Percentiles rank a stretch among this genome's conserved stretches.
Evolutionary conservation across 2,113 vertebrate species (phyloP).

Genomic region (Puntigrus tetrazona): DNA sequence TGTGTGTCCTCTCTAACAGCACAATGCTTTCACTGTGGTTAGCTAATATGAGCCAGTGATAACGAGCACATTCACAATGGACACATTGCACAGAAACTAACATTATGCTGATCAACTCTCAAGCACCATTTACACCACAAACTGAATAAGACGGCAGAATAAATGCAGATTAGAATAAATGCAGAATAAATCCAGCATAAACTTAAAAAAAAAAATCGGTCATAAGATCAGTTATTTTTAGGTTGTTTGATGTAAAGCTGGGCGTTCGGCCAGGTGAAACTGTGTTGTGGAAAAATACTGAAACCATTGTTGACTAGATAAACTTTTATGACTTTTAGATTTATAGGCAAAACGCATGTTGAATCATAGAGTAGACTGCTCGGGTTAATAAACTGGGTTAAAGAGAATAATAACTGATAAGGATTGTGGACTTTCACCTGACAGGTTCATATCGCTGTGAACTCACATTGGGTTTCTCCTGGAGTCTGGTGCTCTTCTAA

Average conservation of each 20-base stretch:
- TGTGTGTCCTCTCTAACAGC: slow-evolving; percentile 26
- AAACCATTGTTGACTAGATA: background rate
- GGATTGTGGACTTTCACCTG: slow-evolving; percentile 69
- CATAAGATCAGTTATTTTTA: background rate
- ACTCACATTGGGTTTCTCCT: slow-evolving; percentile 11
- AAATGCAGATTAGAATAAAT: too few relatives aligned
- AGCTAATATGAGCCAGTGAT: slow-evolving; percentile 37
- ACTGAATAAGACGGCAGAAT: background rate
- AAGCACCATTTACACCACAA: slow-evolving; percentile 14
- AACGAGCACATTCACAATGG: slow-evolving; percentile 50
- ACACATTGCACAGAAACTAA: slow-evolving; percentile 35
- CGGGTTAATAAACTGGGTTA: slow-evolving; percentile 46
- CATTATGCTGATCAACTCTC: slow-evolving; percentile 42
- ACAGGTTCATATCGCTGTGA: slow-evolving; percentile 57
- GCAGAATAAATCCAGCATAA: too few relatives aligned
- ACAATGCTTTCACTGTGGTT: slow-evolving; percentile 53
- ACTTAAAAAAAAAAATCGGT: too few relatives aligned
- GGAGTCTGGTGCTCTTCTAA: background rate
- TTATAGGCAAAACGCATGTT: background rate
- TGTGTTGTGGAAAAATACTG: slow-evolving; percentile 33
- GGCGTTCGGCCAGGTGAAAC: background rate
- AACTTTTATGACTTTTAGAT: background rate
- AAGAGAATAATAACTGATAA: slow-evolving; percentile 63
- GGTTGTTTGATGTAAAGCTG: slow-evolving; percentile 11
- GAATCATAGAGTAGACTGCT: background rate